A percentile compares a stretch with the other conserved stretches of the same genome.
phyloP scores from a whole-genome alignment of 2,888 invertebrate species.

The Sarcophaga caerulescens region DNA sequence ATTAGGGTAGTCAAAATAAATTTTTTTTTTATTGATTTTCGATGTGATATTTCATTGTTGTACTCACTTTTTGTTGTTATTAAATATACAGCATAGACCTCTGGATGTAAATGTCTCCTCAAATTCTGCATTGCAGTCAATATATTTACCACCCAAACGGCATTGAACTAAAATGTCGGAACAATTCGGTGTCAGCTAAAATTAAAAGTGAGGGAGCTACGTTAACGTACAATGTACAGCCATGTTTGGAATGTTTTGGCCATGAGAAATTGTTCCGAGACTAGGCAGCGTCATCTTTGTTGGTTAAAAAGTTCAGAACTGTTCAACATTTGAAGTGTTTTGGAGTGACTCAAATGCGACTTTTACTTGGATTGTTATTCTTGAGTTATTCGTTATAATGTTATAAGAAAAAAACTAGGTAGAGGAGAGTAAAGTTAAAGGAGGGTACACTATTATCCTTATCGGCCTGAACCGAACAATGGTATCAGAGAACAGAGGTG shows the following conservation, averaged over 20 bases:
- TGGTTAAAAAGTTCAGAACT: no score
- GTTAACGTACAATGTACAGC: neutral
- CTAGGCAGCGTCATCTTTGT: no score
- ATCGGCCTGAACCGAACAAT: no score
- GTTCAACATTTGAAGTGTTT: no score
- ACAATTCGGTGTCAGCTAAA: conserved; percentile 81
- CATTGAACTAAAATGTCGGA: conserved; percentile 79
- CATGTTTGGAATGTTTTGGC: neutral
- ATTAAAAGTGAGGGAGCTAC: neutral
- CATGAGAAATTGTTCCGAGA: no score
- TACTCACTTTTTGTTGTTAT: conserved; percentile 74
- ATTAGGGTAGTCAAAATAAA: neutral
- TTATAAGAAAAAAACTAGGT: no score
- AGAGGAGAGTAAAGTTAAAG: no score
- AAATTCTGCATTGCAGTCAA: conserved; percentile 78
- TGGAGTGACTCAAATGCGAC: no score
- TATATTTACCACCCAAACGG: conserved; percentile 73
- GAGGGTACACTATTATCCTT: no score
- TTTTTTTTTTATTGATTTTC: neutral
- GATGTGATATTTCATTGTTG: neutral
- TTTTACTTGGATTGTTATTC: no score
- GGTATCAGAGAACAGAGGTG: no score
- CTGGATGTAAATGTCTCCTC: conserved; percentile 78
- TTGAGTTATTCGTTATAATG: no score
- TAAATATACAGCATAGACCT: conserved; percentile 82